These are phyloP conservation scores for Petrolisthes manimaculis DNA, from an alignment of 2,888 invertebrate species.

Conservation along the genomic window DNA sequence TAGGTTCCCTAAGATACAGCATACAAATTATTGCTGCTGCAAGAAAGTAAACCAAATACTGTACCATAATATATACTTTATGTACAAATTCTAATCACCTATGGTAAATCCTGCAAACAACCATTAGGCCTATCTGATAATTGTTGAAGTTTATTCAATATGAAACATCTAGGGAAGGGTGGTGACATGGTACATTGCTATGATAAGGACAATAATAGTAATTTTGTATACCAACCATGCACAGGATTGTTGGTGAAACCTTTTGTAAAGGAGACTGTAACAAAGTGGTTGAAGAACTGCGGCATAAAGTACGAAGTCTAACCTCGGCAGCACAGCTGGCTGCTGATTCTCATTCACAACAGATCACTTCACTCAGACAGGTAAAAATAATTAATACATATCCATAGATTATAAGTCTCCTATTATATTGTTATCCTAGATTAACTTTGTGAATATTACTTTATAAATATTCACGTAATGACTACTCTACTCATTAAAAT, in stretches of 20 bases:
- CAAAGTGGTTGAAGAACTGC: conserved; percentile 43
- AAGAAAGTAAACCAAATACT: too few relatives aligned
- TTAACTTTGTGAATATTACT: not conserved
- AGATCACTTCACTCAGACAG: conserved; percentile 34
- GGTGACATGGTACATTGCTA: too few relatives aligned
- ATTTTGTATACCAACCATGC: not conserved
- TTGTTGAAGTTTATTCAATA: too few relatives aligned
- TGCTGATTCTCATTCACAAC: conserved; percentile 41
- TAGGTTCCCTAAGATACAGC: too few relatives aligned
- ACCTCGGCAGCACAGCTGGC: conserved; percentile 48
- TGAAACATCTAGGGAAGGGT: too few relatives aligned
- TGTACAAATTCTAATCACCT: too few relatives aligned
- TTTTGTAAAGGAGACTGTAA: conserved; percentile 47
- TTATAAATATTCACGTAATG: not conserved
- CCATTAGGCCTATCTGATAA: too few relatives aligned
- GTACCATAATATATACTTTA: too few relatives aligned
- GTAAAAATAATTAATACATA: not conserved
- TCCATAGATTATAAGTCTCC: not conserved
- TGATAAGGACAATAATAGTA: too few relatives aligned
- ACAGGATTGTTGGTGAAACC: conserved; percentile 29
- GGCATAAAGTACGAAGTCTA: conserved; percentile 47
- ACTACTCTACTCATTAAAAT: too few relatives aligned
- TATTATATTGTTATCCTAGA: not conserved
- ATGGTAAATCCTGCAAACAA: too few relatives aligned
- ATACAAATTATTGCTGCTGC: too few relatives aligned